These are phyloP conservation scores for Misgurnus mizolepis DNA, from an alignment of 2,113 vertebrate genomes.

Conservation along the genomic window DNA sequence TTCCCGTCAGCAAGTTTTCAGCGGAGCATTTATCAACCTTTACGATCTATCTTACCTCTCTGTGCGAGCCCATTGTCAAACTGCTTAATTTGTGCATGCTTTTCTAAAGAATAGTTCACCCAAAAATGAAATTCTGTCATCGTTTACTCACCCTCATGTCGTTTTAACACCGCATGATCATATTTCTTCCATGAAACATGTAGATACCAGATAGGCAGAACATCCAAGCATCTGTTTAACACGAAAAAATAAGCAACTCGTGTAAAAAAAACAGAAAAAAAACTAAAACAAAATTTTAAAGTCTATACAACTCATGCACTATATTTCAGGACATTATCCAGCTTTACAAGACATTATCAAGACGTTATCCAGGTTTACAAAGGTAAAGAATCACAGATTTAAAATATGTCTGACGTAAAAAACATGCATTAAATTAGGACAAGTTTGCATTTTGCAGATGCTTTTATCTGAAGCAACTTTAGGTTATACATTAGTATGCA, in stretches of 20 bases:
- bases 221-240: not conserved
- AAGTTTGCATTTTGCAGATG: too few species aligned
- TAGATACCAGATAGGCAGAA: not conserved
- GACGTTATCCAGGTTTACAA: too few species aligned
- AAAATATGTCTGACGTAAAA: too few species aligned
- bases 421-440: too few species aligned
- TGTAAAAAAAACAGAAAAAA: not conserved
- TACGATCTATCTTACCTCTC: constrained; percentile 68
- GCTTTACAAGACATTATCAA: too few species aligned
- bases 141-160: not conserved
- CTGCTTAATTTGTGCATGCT: constrained; percentile 70
- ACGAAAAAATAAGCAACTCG: not conserved
- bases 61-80: constrained; percentile 66
- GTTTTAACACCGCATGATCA: not conserved
- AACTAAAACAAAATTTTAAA: not conserved
- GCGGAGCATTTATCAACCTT: constrained; percentile 73
- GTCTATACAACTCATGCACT: not conserved
- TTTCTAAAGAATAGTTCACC: constrained; percentile 64
- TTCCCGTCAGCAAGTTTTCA: constrained; percentile 72
- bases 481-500: too few species aligned
- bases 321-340: not conserved
- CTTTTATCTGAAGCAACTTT: too few species aligned
- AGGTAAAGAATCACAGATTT: too few species aligned
- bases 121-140: not conserved
- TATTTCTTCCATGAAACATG: not conserved